Percentiles rank a stretch among this genome's conserved stretches.
phyloP scores from a whole-genome alignment of 1,140 invertebrate species.

The Charaxes varanes region DNA sequence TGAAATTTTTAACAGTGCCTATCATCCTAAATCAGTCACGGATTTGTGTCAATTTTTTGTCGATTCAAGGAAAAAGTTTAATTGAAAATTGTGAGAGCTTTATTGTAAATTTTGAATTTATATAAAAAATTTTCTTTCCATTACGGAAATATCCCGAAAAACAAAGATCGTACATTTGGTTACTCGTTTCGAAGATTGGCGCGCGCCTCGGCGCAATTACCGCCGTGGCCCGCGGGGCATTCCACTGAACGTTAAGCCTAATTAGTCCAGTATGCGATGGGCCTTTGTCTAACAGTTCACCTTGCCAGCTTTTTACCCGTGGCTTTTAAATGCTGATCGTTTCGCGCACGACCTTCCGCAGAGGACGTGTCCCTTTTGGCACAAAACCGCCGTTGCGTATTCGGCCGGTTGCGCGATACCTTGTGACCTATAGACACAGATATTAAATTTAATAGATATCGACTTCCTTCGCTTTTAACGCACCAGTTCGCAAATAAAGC shows the following conservation, averaged over 20 bases:
- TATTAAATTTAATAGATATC: conserved; percentile 20
- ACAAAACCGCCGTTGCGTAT: conserved; percentile 35
- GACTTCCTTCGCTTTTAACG: conserved; percentile 10
- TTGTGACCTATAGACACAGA: conserved; percentile 28
- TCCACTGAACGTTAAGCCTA: conserved; percentile 49
- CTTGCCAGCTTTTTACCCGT: conserved; percentile 54
- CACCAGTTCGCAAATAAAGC: conserved; percentile 3
- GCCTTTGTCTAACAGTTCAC: conserved; percentile 68
- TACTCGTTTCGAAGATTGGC: conserved; percentile 17
- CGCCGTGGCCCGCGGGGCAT: conserved; percentile 46
- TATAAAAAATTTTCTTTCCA: too few relatives aligned
- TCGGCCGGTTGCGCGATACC: conserved; percentile 26
- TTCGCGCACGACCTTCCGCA: conserved; percentile 40
- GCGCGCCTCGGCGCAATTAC: conserved; percentile 45
- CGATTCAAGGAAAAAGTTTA: too few relatives aligned
- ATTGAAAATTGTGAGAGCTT: too few relatives aligned
- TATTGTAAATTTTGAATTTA: too few relatives aligned
- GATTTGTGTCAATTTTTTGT: too few relatives aligned
- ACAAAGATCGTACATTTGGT: neutral
- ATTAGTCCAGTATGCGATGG: conserved; percentile 61
- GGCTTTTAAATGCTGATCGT: conserved; percentile 38
- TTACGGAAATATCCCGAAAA: neutral
- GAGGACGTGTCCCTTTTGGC: conserved; percentile 54
- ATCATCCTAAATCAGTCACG: too few relatives aligned
- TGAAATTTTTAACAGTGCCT: too few relatives aligned